Conservation (phyloP, 2,797 vertebrate genomes). For the Darevskia mixta region DNA sequence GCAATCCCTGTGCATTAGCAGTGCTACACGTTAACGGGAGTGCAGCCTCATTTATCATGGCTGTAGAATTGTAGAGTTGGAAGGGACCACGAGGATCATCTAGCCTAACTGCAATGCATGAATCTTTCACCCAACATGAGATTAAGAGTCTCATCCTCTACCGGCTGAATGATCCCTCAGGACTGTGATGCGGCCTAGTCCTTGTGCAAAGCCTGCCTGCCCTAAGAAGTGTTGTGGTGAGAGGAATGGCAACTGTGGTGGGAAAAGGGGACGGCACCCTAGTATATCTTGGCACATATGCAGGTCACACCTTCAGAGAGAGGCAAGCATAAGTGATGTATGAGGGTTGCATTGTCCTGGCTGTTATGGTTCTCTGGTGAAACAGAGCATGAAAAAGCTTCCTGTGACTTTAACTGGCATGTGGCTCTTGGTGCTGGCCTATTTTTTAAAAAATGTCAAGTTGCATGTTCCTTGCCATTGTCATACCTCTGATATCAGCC, state of each 20-base stretch:
- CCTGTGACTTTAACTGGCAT: neutral
- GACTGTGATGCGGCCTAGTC: neutral
- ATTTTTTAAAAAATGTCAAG: neutral
- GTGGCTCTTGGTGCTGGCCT: neutral
- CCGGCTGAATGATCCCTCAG: no score
- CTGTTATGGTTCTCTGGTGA: neutral
- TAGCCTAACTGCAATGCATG: no score
- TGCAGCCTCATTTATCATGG: no score
- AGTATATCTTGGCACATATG: neutral
- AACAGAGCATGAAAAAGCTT: neutral
- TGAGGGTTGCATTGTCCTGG: neutral
- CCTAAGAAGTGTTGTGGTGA: neutral
- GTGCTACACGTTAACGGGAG: neutral
- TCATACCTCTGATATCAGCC: constrained; percentile 8
- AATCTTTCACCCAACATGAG: neutral
- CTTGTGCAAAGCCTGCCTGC: no score
- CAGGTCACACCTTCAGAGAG: neutral
- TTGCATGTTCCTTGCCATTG: neutral
- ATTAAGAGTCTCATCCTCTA: no score
- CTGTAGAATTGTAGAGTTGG: no score
- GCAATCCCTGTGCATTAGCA: neutral
- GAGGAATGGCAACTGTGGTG: neutral
- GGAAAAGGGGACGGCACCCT: neutral
- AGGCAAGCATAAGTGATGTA: neutral
- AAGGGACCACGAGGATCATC: no score